Percentiles rank a stretch among this genome's conserved stretches.
phyloP scores from a whole-genome alignment of 37 sponge, comb jelly and placozoan genomes.

The Ephydatia muelleri region DNA sequence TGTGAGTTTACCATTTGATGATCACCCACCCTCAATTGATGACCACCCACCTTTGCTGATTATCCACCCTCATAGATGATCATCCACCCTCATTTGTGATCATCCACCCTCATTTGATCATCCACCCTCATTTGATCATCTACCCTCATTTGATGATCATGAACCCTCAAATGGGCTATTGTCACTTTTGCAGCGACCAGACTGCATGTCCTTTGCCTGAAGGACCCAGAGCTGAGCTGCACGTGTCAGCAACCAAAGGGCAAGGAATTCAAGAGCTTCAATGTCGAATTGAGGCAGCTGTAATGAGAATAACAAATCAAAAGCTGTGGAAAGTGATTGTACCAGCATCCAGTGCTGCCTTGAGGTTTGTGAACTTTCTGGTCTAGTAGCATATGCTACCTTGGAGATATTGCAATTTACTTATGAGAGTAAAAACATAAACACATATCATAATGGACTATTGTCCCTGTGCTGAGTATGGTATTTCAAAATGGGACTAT shows the following conservation, averaged over 20 bases:
- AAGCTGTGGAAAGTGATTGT: slow-evolving; percentile 32
- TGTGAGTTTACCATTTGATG: slow-evolving; percentile 21
- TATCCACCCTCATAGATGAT: too few relatives aligned
- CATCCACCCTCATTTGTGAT: neutral
- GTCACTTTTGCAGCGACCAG: neutral
- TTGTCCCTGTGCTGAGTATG: too few relatives aligned
- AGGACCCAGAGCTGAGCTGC: neutral
- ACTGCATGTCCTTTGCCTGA: neutral
- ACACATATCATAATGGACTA: too few relatives aligned
- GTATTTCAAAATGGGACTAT: too few relatives aligned
- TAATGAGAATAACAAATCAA: slow-evolving; percentile 37
- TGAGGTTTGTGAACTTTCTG: slow-evolving; percentile 58
- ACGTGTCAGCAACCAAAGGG: slow-evolving; percentile 46
- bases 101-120: neutral
- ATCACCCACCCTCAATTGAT: neutral
- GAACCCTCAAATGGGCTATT: too few relatives aligned
- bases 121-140: neutral
- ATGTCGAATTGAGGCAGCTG: slow-evolving; percentile 22
- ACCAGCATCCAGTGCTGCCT: slow-evolving; percentile 45
- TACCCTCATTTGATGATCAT: neutral
- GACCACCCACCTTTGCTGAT: too few relatives aligned
- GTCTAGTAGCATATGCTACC: too few relatives aligned
- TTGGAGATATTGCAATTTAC: too few relatives aligned
- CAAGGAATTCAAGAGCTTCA: slow-evolving; percentile 11
- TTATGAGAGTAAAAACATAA: too few relatives aligned